A percentile compares a stretch with the other conserved stretches of the same genome.
These are phyloP conservation scores for Linyphia triangularis DNA, from an alignment of 2,888 invertebrate species.

Conservation along the genomic window DNA sequence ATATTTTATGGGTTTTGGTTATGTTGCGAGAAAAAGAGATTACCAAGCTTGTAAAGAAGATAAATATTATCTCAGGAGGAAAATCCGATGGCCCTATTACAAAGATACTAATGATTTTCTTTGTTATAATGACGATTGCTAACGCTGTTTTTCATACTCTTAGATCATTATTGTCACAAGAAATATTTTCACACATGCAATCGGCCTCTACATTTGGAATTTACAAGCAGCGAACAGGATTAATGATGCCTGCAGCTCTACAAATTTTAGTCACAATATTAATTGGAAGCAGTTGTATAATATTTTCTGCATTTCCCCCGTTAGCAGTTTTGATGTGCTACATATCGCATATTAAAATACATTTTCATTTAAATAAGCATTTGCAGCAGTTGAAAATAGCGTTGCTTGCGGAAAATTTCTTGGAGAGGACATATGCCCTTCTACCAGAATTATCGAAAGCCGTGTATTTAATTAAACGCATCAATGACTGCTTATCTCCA, in stretches of 20 bases:
- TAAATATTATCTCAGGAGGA: background rate
- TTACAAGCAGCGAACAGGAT: background rate
- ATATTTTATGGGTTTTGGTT: background rate
- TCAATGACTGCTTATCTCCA: constrained; percentile 8
- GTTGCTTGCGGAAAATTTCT: background rate
- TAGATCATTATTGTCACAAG: background rate
- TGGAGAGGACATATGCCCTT: background rate
- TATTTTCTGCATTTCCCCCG: background rate
- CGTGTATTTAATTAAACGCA: background rate
- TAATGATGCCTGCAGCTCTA: too few species aligned
- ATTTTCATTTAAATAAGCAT: background rate
- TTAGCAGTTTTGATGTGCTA: background rate
- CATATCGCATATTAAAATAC: background rate
- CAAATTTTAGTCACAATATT: background rate
- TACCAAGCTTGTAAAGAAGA: background rate
- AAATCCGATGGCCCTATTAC: background rate
- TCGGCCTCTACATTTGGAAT: background rate
- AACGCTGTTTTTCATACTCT: background rate
- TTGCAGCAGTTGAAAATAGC: background rate
- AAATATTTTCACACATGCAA: background rate
- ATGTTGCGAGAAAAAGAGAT: background rate
- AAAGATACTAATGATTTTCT: background rate
- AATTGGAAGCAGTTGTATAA: background rate
- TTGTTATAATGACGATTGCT: background rate
- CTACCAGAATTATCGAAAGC: background rate